phyloP scores from a whole-genome alignment of 2,113 vertebrate genomes.

The Aythya baeri region DNA sequence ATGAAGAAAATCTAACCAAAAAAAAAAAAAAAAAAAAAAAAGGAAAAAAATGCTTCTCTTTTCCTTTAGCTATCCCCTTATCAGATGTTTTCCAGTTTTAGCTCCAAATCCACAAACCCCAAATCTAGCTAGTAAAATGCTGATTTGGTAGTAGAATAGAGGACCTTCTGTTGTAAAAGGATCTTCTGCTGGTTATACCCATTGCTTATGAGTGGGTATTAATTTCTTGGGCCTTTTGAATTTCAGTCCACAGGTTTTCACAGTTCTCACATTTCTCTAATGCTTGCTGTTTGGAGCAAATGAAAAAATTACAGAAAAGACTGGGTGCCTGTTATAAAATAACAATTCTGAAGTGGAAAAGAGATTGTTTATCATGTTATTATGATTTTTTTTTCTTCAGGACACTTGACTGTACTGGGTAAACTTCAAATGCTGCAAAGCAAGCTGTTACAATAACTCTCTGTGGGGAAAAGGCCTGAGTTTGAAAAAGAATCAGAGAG shows the following conservation, averaged over 20 bases:
- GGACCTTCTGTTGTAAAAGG: background rate
- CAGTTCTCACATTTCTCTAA: background rate
- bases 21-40: fast-evolving
- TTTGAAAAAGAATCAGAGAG: background rate
- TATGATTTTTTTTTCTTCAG: background rate
- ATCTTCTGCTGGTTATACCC: background rate
- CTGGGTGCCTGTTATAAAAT: background rate
- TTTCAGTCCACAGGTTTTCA: background rate
- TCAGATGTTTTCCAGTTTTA: background rate
- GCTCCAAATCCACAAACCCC: background rate
- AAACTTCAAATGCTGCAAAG: background rate
- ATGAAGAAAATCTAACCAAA: background rate
- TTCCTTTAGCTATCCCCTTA: background rate
- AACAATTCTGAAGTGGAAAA: background rate
- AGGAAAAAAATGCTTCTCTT: background rate
- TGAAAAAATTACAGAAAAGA: background rate
- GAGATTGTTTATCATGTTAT: background rate
- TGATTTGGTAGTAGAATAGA: background rate
- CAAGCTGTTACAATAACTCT: background rate
- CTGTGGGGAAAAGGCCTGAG: background rate
- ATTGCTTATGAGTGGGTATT: background rate
- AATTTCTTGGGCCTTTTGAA: background rate
- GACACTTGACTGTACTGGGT: background rate
- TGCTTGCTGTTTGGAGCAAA: background rate
- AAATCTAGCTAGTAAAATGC: background rate